These are phyloP conservation scores for Rhinoptilus africanus DNA, from an alignment of 2,113 vertebrate genomes.

Conservation along the genomic window DNA sequence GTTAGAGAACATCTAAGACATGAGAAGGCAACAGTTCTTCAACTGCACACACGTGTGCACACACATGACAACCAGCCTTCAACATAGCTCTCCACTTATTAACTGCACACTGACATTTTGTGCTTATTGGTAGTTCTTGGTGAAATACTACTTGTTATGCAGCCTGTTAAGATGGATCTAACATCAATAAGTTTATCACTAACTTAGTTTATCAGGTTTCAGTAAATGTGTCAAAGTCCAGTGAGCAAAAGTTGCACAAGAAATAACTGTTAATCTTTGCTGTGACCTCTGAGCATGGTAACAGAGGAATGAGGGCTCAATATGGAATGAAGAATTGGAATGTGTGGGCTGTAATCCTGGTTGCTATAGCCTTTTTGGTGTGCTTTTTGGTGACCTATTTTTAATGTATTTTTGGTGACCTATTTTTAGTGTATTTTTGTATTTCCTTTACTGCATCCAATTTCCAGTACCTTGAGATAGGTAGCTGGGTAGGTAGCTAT, in stretches of 20 bases:
- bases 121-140: neutral
- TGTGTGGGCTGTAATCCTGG: neutral
- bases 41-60: fast-evolving
- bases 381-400: neutral
- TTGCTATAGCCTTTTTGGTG: neutral
- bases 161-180: neutral
- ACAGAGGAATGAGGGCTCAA: neutral
- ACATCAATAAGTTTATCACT: neutral
- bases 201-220: neutral
- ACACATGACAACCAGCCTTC: neutral
- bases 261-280: neutral
- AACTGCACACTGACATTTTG: neutral
- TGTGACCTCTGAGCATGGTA: neutral
- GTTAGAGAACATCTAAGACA: neutral
- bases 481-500: neutral
- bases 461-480: neutral
- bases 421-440: neutral
- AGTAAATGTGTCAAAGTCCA: slow-evolving; percentile 30
- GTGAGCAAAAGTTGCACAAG: neutral
- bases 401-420: neutral
- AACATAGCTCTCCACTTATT: neutral
- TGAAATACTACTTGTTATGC: neutral
- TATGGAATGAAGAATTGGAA: neutral
- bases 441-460: neutral
- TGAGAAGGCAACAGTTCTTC: neutral